Evolutionary conservation across 2,113 vertebrate species (phyloP).

Genomic region (Phrynosoma platyrhinos): DNA sequence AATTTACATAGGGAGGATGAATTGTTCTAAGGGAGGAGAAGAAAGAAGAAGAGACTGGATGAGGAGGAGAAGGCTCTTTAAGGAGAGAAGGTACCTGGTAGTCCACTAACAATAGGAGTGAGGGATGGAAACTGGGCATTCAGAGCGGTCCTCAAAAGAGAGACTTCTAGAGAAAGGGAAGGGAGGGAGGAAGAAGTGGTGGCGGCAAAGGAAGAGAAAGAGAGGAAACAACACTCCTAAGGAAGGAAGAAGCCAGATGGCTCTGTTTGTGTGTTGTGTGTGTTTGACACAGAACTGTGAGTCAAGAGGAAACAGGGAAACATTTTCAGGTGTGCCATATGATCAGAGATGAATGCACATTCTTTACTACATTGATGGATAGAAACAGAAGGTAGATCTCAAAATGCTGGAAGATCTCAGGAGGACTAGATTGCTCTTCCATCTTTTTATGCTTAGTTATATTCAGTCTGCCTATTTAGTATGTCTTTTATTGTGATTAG

Average conservation of each 20-base stretch:
- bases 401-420: neutral
- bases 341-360: neutral
- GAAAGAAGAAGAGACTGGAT: neutral
- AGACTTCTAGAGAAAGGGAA: neutral
- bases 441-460: no score
- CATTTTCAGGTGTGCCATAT: neutral
- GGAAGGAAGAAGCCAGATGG: neutral
- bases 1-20: neutral
- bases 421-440: no score
- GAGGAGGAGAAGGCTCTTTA: neutral
- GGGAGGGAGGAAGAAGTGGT: neutral
- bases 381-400: neutral
- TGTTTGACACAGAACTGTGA: no score
- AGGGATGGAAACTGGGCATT: neutral
- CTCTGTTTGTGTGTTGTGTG: neutral
- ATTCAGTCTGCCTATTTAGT: no score
- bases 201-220: neutral
- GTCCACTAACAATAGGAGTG: neutral
- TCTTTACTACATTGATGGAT: no score
- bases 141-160: no score
- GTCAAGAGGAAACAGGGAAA: neutral
- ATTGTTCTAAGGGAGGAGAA: no score
- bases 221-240: no score
- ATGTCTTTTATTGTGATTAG: no score
- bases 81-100: constrained; percentile 1